These are phyloP conservation scores for Paramormyrops hopkinsi DNA, from an alignment of 2,797 vertebrate genomes.

Conservation along the genomic window DNA sequence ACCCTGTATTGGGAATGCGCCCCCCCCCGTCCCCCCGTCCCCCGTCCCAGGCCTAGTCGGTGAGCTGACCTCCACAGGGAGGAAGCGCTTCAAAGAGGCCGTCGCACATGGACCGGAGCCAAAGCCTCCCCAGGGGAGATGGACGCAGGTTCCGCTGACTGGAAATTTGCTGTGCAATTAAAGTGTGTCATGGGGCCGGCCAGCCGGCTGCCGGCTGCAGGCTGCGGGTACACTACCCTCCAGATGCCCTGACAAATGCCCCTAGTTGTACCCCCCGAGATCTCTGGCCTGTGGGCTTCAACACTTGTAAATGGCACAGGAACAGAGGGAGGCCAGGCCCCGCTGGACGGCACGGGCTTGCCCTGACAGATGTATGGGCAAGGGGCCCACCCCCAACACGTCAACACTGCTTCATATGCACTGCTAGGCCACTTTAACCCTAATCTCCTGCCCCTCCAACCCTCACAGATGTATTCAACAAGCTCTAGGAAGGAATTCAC, in stretches of 20 bases:
- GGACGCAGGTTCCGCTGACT: slow-evolving; percentile 17
- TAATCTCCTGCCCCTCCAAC: slow-evolving; percentile 51
- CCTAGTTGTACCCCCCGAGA: slow-evolving; percentile 19
- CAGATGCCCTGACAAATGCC: not conserved
- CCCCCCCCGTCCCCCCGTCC: too few relatives aligned
- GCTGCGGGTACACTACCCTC: not conserved
- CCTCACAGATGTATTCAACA: slow-evolving; percentile 13
- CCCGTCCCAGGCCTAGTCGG: not conserved
- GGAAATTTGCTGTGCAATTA: slow-evolving; percentile 28
- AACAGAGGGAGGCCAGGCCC: slow-evolving; percentile 28
- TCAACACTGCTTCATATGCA: slow-evolving; percentile 49
- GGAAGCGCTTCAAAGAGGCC: slow-evolving; percentile 8
- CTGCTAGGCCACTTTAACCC: slow-evolving; percentile 32
- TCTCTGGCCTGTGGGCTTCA: slow-evolving; percentile 27
- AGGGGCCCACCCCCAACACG: slow-evolving; percentile 26
- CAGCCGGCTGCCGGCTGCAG: not conserved
- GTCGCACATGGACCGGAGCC: slow-evolving; percentile 24
- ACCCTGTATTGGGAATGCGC: not conserved
- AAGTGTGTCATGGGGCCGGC: slow-evolving; percentile 10
- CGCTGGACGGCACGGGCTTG: slow-evolving; percentile 37
- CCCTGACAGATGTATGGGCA: slow-evolving; percentile 36
- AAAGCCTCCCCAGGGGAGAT: slow-evolving; percentile 28
- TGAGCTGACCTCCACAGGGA: slow-evolving; percentile 21
- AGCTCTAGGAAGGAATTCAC: not conserved
- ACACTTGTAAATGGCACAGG: slow-evolving; percentile 10